Evolutionary conservation across 1,140 invertebrate species (phyloP).

Genomic region (Ephestia elutella): DNA sequence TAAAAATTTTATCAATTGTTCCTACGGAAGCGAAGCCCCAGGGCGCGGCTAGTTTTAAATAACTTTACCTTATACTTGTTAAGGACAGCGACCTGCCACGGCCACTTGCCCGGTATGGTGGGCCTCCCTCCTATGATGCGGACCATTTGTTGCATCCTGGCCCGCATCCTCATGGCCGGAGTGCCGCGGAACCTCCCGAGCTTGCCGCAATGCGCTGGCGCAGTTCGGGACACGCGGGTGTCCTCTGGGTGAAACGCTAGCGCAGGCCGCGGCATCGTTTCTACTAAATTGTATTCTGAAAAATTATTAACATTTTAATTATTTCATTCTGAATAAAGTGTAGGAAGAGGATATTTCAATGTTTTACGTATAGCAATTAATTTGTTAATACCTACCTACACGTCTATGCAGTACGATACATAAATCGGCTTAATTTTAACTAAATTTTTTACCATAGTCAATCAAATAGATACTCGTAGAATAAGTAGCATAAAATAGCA

Average conservation of each 20-base stretch:
- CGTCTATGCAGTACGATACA: too few species aligned
- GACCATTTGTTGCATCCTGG: constrained; percentile 73
- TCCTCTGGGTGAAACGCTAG: constrained; percentile 46
- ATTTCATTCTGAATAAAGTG: too few species aligned
- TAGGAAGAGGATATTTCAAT: too few species aligned
- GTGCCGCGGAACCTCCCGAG: constrained; percentile 42
- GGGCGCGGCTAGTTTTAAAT: too few species aligned
- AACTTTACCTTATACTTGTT: constrained; percentile 87
- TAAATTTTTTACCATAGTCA: too few species aligned
- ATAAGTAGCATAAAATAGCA: too few species aligned
- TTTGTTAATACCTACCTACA: too few species aligned
- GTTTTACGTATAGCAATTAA: too few species aligned
- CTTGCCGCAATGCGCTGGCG: constrained; percentile 32
- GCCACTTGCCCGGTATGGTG: constrained; percentile 87
- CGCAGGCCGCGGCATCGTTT: constrained; percentile 49
- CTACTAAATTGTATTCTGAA: constrained; percentile 41
- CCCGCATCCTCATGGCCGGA: constrained; percentile 24
- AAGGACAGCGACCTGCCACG: constrained; percentile 93
- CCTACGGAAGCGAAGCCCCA: too few species aligned
- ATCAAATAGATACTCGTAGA: too few species aligned
- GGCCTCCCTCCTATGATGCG: constrained; percentile 91
- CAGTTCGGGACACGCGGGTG: constrained; percentile 18
- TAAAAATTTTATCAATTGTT: too few species aligned
- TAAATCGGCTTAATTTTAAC: too few species aligned
- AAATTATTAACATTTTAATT: not conserved